These are phyloP conservation scores for Mobula hypostoma DNA, from an alignment of 2,113 vertebrate genomes.

Conservation along the genomic window DNA sequence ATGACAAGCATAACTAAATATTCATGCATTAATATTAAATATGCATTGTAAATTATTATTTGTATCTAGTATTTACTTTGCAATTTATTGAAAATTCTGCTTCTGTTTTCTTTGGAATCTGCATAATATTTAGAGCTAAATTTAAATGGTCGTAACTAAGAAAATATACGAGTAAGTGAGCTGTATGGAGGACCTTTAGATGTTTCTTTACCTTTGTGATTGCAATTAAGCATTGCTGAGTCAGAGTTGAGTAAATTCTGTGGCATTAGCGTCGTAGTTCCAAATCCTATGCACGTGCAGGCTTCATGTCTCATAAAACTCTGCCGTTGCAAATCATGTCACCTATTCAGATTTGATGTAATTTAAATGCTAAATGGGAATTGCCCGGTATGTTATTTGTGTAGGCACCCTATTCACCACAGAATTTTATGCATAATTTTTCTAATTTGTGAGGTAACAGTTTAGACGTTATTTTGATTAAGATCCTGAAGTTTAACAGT, in stretches of 20 bases:
- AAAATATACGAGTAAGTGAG: background rate
- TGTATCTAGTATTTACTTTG: background rate
- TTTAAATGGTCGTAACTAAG: background rate
- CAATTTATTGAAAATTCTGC: background rate
- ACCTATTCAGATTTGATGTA: background rate
- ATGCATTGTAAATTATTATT: background rate
- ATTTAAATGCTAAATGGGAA: background rate
- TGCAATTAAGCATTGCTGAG: background rate
- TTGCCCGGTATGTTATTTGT: constrained; percentile 5
- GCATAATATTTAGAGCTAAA: background rate
- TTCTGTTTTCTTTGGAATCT: background rate
- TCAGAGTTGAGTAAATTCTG: background rate
- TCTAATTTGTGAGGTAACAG: background rate
- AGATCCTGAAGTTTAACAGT: background rate
- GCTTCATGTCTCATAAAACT: background rate
- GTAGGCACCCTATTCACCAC: background rate
- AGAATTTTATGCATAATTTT: background rate
- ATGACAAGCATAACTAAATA: background rate
- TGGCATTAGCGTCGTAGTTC: background rate
- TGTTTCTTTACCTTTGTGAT: background rate
- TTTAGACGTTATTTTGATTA: background rate
- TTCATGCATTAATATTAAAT: background rate
- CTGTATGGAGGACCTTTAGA: background rate
- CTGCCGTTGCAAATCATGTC: background rate
- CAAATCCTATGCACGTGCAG: background rate